These are phyloP conservation scores for Gobiocypris rarus DNA, from an alignment of 2,113 vertebrate species.

Conservation along the genomic window DNA sequence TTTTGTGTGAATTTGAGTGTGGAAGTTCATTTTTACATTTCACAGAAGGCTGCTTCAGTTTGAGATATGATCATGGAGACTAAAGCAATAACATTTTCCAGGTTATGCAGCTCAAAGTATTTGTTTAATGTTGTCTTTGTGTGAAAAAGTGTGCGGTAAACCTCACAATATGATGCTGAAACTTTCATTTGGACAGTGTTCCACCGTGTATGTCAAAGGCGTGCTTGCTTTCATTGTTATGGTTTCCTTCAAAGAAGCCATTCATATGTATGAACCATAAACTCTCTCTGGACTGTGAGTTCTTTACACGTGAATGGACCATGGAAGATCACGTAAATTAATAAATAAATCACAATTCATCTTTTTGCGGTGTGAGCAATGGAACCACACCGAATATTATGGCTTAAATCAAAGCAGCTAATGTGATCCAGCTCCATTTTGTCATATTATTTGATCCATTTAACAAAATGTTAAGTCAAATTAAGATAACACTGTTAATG, in stretches of 20 bases:
- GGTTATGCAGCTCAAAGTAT: background rate
- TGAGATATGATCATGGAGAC: background rate
- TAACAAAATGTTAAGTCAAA: no score
- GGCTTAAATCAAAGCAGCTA: background rate
- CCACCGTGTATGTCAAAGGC: constrained; percentile 18
- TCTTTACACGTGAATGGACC: background rate
- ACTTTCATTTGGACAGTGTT: background rate
- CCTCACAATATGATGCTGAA: background rate
- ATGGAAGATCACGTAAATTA: background rate
- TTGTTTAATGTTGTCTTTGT: constrained; percentile 41
- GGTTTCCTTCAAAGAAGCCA: constrained; percentile 13
- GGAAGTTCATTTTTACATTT: background rate
- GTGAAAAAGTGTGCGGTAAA: constrained; percentile 18
- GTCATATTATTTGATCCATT: background rate
- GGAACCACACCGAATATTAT: background rate
- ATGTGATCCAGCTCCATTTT: background rate
- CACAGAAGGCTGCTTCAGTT: background rate
- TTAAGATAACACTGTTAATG: no score
- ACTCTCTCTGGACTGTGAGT: background rate
- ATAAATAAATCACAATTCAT: background rate
- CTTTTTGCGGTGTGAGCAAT: background rate
- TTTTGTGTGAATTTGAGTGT: constrained; percentile 10
- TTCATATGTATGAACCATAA: background rate
- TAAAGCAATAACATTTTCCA: background rate
- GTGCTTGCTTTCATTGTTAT: constrained; percentile 50